Percentiles rank a stretch among this genome's conserved stretches.
Evolutionary conservation across 2,888 invertebrate species (phyloP).

Genomic region (Cantharis rufa): DNA sequence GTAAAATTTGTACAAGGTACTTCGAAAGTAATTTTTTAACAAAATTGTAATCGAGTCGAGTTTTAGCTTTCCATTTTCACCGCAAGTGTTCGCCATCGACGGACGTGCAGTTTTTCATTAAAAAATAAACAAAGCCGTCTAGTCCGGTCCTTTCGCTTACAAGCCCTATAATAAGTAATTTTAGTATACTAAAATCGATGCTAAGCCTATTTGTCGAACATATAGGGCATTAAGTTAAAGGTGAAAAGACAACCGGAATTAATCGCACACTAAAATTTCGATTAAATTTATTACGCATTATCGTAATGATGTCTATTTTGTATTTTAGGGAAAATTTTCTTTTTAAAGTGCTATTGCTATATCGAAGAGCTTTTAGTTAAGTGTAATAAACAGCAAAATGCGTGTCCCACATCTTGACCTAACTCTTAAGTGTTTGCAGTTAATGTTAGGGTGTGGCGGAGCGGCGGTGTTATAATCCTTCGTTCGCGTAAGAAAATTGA

Average conservation of each 20-base stretch:
- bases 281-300: not conserved
- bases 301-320: not conserved
- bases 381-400: not conserved
- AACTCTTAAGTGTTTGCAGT: not conserved
- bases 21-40: not conserved
- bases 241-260: not conserved
- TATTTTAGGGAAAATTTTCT: not conserved
- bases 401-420: constrained; percentile 1
- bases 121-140: not conserved
- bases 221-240: not conserved
- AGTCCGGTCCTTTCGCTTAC: not conserved
- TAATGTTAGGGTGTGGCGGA: constrained; percentile 1
- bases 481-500: not conserved
- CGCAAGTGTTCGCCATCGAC: not conserved
- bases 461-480: not conserved
- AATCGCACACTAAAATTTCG: not conserved
- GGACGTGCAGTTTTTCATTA: not conserved
- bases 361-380: not conserved
- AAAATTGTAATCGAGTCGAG: not conserved
- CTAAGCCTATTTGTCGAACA: not conserved
- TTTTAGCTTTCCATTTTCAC: not conserved
- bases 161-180: not conserved
- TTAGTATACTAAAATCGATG: not conserved
- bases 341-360: not conserved
- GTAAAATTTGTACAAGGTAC: not conserved